Conservation (phyloP, 1,140 invertebrate species). For the Plutomurus gul region DNA sequence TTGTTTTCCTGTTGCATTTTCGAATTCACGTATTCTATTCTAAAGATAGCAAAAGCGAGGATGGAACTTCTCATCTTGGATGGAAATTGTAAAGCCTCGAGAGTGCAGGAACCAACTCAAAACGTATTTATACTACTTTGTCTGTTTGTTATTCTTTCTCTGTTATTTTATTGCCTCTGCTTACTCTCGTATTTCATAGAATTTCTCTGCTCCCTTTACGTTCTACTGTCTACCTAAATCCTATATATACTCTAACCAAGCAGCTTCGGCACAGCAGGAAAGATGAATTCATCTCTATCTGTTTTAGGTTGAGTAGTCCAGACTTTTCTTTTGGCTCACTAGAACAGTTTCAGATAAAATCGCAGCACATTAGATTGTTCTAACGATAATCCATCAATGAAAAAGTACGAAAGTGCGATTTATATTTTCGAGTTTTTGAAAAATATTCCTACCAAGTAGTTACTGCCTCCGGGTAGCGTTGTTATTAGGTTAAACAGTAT, state of each 20-base stretch:
- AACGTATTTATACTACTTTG: constrained; percentile 6
- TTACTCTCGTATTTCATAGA: not conserved
- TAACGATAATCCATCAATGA: not conserved
- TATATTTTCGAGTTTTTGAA: no score
- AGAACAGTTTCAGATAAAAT: not conserved
- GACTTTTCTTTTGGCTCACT: not conserved
- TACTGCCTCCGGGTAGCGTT: no score
- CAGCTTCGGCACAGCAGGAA: not conserved
- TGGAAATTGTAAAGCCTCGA: not conserved
- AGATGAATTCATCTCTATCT: not conserved
- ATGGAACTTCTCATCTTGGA: no score
- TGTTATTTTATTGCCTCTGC: constrained; percentile 3
- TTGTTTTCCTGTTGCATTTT: no score
- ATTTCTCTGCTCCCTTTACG: not conserved
- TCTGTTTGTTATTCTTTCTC: constrained; percentile 25
- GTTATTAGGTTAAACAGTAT: no score
- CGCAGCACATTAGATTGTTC: not conserved
- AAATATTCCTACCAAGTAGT: no score
- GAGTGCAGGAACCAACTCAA: not conserved
- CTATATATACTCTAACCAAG: not conserved
- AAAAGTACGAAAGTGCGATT: not conserved
- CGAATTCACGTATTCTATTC: no score
- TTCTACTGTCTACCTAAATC: no score
- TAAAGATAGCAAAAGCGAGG: no score
- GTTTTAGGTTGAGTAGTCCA: not conserved